These are phyloP conservation scores for Bugula neritina DNA, from an alignment of 2,888 invertebrate genomes.

Conservation along the genomic window DNA sequence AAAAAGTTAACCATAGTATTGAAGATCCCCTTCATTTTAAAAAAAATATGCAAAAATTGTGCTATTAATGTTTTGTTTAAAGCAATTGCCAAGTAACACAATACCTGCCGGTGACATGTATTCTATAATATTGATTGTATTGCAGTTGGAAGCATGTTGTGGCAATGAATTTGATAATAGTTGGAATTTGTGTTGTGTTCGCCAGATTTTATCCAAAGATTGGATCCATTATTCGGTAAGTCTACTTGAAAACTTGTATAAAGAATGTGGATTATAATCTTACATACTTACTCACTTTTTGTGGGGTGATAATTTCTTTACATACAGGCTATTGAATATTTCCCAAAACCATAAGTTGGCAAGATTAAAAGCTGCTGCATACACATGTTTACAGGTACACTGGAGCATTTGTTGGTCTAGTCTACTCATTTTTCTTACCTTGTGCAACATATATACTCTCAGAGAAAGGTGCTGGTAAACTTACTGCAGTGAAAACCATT, in stretches of 20 bases:
- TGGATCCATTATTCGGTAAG: constrained; percentile 76
- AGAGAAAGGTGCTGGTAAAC: constrained; percentile 60
- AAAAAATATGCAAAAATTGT: too few relatives aligned
- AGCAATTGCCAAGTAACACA: too few relatives aligned
- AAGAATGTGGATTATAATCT: not conserved
- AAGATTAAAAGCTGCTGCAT: too few relatives aligned
- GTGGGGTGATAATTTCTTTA: not conserved
- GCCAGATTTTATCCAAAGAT: constrained; percentile 78
- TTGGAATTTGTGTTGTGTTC: constrained; percentile 70
- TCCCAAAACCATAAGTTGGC: not conserved
- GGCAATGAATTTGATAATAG: constrained; percentile 62
- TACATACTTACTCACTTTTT: not conserved
- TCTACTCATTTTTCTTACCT: constrained; percentile 80
- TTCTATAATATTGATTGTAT: too few relatives aligned
- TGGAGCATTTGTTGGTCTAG: constrained; percentile 78
- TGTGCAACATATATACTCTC: constrained; percentile 70
- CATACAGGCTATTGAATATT: not conserved
- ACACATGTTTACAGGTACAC: constrained; percentile 75
- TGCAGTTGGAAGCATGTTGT: constrained; percentile 58
- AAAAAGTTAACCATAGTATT: too few relatives aligned
- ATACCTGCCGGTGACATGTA: too few relatives aligned
- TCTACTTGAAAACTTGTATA: too few relatives aligned
- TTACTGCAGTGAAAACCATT: constrained; percentile 59
- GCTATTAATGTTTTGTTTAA: too few relatives aligned
- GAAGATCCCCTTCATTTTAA: too few relatives aligned